phyloP scores from a whole-genome alignment of 2,797 vertebrate species.

The Hybognathus amarus region DNA sequence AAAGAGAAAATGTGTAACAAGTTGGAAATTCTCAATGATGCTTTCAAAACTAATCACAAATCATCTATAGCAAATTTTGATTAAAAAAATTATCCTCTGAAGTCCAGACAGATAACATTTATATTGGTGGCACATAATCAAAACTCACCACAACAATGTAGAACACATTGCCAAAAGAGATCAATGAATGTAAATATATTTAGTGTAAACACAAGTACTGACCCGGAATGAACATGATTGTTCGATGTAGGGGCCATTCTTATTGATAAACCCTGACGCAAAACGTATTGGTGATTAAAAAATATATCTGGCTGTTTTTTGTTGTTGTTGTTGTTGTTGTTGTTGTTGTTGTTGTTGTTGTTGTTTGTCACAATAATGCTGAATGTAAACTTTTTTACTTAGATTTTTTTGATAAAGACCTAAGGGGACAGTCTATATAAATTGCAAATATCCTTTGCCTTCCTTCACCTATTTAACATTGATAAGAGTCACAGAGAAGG shows the following conservation, averaged over 20 bases:
- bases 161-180: background rate
- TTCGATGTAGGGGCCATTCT: background rate
- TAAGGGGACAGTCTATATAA: constrained; percentile 37
- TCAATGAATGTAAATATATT: background rate
- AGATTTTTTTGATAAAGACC: constrained; percentile 1
- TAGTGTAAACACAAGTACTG: background rate
- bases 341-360: background rate
- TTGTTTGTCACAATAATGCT: background rate
- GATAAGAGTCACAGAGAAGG: constrained; percentile 32
- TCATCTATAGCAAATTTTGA: background rate
- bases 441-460: constrained; percentile 68
- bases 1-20: too few relatives aligned
- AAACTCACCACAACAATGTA: background rate
- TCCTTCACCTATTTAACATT: constrained; percentile 63
- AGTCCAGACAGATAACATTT: background rate
- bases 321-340: too few relatives aligned
- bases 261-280: background rate
- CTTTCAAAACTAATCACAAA: background rate
- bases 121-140: background rate
- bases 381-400: constrained; percentile 53
- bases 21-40: background rate
- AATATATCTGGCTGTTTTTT: background rate
- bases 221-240: background rate
- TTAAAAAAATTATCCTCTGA: too few relatives aligned
- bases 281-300: background rate